phyloP scores from a whole-genome alignment of 2,797 vertebrate species.

The Cynodonichthys magdalenae region DNA sequence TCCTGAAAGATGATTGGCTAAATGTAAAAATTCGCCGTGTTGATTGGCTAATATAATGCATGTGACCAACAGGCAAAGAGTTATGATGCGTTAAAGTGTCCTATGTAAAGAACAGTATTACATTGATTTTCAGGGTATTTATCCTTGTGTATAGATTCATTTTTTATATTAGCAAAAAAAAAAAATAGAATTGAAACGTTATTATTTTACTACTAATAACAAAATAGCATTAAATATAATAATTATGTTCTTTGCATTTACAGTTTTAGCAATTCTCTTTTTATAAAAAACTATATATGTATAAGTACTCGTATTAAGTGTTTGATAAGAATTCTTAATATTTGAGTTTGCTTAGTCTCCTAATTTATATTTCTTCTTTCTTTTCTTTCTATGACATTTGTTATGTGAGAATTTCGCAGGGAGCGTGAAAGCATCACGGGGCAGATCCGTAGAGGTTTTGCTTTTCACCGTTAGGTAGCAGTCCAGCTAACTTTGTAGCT shows the following conservation, averaged over 20 bases:
- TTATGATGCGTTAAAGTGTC: constrained; percentile 28
- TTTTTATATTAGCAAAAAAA: background rate
- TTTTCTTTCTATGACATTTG: background rate
- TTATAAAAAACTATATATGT: too few relatives aligned
- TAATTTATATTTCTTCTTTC: background rate
- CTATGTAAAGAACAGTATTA: background rate
- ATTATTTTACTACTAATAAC: background rate
- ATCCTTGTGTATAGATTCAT: background rate
- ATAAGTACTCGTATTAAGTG: too few relatives aligned
- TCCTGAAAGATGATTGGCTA: constrained; percentile 50
- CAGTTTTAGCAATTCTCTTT: too few relatives aligned
- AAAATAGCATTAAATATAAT: too few relatives aligned
- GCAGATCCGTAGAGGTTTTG: background rate
- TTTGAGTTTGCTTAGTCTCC: too few relatives aligned
- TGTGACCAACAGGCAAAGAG: background rate
- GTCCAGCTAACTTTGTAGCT: constrained; percentile 50
- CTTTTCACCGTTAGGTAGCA: constrained; percentile 13
- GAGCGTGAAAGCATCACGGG: constrained; percentile 25
- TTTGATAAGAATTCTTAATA: too few relatives aligned
- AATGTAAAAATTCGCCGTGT: background rate
- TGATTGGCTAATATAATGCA: constrained; percentile 23
- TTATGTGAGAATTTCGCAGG: background rate
- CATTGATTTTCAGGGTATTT: background rate
- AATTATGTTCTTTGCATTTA: too few relatives aligned
- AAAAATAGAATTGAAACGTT: background rate